Conservation (phyloP, 35 echinoderm and acorn worm genomes). For the Apostichopus parvimensis region DNA sequence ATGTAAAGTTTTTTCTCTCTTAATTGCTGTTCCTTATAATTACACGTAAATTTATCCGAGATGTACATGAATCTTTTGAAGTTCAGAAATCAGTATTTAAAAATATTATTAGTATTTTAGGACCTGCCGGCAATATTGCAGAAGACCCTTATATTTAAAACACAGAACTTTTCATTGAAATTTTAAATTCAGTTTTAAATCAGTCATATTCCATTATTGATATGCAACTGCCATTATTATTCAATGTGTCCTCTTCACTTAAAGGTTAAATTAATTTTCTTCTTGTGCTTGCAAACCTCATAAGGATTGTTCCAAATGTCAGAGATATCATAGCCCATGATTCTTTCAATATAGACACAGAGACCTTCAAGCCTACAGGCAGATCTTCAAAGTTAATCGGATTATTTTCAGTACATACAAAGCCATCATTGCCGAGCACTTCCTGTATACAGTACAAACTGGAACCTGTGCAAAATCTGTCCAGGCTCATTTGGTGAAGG, state of each 20-base stretch:
- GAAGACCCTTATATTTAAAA: not conserved
- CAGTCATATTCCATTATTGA: not conserved
- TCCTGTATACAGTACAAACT: too few relatives aligned
- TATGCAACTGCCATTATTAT: not conserved
- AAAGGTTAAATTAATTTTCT: slow-evolving; percentile 1
- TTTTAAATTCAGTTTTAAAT: not conserved
- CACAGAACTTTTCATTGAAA: not conserved
- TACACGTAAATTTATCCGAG: too few relatives aligned
- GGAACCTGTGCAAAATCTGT: too few relatives aligned
- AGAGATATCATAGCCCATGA: not conserved
- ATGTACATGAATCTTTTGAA: too few relatives aligned
- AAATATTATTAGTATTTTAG: too few relatives aligned
- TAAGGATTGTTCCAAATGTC: not conserved
- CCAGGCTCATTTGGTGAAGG: too few relatives aligned
- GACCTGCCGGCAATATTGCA: too few relatives aligned
- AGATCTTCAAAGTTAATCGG: not conserved
- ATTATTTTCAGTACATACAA: not conserved
- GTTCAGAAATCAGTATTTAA: too few relatives aligned
- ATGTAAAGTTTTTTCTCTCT: too few relatives aligned
- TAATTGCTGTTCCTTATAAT: too few relatives aligned
- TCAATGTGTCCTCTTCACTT: not conserved
- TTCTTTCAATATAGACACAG: not conserved
- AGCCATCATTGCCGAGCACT: too few relatives aligned
- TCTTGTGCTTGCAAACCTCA: not conserved
- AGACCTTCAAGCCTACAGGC: not conserved